Conservation (phyloP, 2,113 vertebrate species). For the Dicaeum eximium region DNA sequence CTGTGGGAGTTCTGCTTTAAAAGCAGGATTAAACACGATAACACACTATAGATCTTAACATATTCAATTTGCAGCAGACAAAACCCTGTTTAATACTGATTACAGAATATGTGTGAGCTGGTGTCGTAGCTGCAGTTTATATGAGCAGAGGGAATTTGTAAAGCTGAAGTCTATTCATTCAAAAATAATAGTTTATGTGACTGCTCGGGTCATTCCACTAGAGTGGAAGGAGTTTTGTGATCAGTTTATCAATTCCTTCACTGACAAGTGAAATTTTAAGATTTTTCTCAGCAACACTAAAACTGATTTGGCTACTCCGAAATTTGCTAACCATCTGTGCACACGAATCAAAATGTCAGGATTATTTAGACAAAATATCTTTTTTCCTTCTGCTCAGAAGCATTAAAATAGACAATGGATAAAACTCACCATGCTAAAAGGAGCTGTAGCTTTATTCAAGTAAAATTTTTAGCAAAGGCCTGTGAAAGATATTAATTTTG, state of each 20-base stretch:
- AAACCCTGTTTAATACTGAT: constrained; percentile 33
- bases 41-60: constrained; percentile 29
- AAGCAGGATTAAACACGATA: constrained; percentile 44
- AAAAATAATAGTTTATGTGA: constrained; percentile 31
- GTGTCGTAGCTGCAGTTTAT: neutral
- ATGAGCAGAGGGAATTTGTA: constrained; percentile 9
- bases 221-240: constrained; percentile 28
- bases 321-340: constrained; percentile 47
- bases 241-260: constrained; percentile 37
- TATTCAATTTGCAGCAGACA: constrained; percentile 45
- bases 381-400: constrained; percentile 22
- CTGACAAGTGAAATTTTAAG: constrained; percentile 31
- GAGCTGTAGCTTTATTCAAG: neutral
- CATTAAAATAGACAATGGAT: constrained; percentile 9
- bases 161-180: neutral
- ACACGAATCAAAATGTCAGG: constrained; percentile 19
- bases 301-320: constrained; percentile 44
- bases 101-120: neutral
- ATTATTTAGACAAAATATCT: constrained; percentile 23
- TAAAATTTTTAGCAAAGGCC: neutral
- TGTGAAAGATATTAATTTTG: neutral
- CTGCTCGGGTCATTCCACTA: neutral
- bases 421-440: constrained; percentile 7
- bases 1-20: constrained; percentile 20
- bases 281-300: constrained; percentile 28